Evolutionary conservation across 2,888 invertebrate species (phyloP), one percentile per base, ranked within the genome.

Genomic region (Ephialtes manifestator): DNA sequence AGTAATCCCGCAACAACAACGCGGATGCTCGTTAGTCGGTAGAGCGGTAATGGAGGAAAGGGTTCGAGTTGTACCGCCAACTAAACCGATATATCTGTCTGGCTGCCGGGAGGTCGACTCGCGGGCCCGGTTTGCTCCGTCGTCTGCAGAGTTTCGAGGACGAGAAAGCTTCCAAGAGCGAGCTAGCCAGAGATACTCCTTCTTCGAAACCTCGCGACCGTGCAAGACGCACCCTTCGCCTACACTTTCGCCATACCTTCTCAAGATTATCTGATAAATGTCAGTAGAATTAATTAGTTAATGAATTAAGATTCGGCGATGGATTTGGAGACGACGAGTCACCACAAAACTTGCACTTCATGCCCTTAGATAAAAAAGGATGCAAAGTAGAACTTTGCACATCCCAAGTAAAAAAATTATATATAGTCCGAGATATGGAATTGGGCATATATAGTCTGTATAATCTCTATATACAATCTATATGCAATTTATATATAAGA

Each of bases 281-380:
- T 86, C 85, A 88, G 83, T 86, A 81, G 89, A 91, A 91, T 92
- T 91, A 91, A 92, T 92, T 93, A 92, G 89, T 90, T 91, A 91
- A 92, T 90, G 90, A 90, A 88, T 91, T 90, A 88, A 90, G 89
- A 91, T 90, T 90, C 88, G 88, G 87, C 76, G 85, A 74, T 81
- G 55, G 60, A 74, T 82, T 71, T n/a, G 82, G 31, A 31, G 75
- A 70, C 70, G 74, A 70, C 48, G 28, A 65, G 46, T 20, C 39
- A 51, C 51, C 58, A 60, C 60, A n/a, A 58, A 70, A 78, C 48
- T 84, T 70, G 35, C 68, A 55, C 31, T 39, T 53, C 24, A 43
- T 10, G 39, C 13, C 24, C 24, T 72, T 58, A 0, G 43, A 10
- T 20, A 55, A 58, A 43, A 24, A 72, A 55, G n/a, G n/a, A n/a